Base-by-base conservation (phyloP, 2,797 vertebrate genomes). In the Meda fulgida region DNA sequence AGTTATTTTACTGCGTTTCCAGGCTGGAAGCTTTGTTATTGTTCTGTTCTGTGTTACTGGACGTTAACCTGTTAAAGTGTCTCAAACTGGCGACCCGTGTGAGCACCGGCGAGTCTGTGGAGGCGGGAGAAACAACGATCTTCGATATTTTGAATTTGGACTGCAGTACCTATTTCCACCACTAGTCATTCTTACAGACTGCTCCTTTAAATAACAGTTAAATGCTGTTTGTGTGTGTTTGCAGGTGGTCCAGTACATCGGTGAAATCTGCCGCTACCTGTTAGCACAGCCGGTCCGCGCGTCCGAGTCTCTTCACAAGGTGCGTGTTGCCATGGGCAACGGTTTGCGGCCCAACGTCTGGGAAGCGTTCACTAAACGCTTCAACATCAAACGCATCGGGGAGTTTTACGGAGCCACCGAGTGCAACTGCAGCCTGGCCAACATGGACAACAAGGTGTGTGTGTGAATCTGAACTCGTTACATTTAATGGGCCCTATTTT, bases 351-450 rank as follows among this genome's bases (percentile, higher is more conserved):
- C 95, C 0, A 90, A 91, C 11, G 95, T 97, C 29, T 97, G 97
- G 97, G 93, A 95, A 83, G 95, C 96, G 78, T 97, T 97, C 86
- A 92, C 93, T 0, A 85, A 84, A 16, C 94, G 97, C 85, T 97
- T 97, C 78, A 85, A 87, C 0, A 94, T 97, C 76, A 83, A 36
- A 4, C 94, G 91, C 86, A 90, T 98, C 0, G 97, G 96, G 0
- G 97, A 98, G 90, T 98, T 97, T 93, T 98, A 97, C 0, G 97
- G 97, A 0, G 97, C 97, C 80, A 98, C 97, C 0, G 97, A 97
- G 86, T 98, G 97, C 87, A 98, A 98, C 94, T 98, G 97, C 89
- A 97, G 97, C 92, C 93, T 97, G 1, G 95, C 97, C 86, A 98
- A 98, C 92, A 87, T 97, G 87, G 96, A 97, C 0, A 96, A 96